These are phyloP conservation scores for Microctenopoma lineatum DNA, from an alignment of 2,797 vertebrate genomes.

Conservation along the genomic window DNA sequence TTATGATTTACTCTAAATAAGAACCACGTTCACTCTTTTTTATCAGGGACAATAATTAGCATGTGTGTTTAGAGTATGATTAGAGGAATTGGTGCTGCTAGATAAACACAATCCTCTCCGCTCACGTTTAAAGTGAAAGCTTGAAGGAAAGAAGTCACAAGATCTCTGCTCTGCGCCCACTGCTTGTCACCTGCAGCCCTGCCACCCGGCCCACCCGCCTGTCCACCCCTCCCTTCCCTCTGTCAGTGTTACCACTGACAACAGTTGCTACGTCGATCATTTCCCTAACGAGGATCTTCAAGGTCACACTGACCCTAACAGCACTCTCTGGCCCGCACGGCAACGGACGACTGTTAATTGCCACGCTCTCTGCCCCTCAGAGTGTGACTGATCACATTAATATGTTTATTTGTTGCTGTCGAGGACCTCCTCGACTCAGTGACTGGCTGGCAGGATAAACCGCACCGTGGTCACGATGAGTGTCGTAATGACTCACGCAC, in stretches of 20 bases:
- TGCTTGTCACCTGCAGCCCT: conserved; percentile 40
- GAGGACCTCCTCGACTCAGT: conserved; percentile 55
- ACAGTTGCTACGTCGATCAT: conserved; percentile 70
- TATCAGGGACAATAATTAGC: not conserved
- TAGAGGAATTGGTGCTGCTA: too few relatives aligned
- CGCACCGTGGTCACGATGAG: conserved; percentile 44
- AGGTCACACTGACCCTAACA: conserved; percentile 64
- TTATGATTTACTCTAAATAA: too few relatives aligned
- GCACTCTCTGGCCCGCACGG: conserved; percentile 40
- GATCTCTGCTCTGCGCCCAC: conserved; percentile 36
- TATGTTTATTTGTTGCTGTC: conserved; percentile 73
- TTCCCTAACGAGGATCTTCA: conserved; percentile 69
- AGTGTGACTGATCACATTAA: conserved; percentile 69
- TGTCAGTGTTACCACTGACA: conserved; percentile 29
- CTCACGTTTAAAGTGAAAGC: not conserved
- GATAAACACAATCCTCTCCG: not conserved
- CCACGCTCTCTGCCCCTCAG: conserved; percentile 48
- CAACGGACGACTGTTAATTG: conserved; percentile 74
- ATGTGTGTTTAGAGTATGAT: not conserved
- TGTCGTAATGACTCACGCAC: conserved; percentile 46
- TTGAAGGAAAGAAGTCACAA: conserved; percentile 14
- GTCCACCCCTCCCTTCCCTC: conserved; percentile 33
- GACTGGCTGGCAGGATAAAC: conserved; percentile 55
- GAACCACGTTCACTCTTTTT: not conserved
- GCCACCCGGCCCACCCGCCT: conserved; percentile 51